phyloP scores from a whole-genome alignment of 2,888 invertebrate genomes.

The Mythimna pallens region DNA sequence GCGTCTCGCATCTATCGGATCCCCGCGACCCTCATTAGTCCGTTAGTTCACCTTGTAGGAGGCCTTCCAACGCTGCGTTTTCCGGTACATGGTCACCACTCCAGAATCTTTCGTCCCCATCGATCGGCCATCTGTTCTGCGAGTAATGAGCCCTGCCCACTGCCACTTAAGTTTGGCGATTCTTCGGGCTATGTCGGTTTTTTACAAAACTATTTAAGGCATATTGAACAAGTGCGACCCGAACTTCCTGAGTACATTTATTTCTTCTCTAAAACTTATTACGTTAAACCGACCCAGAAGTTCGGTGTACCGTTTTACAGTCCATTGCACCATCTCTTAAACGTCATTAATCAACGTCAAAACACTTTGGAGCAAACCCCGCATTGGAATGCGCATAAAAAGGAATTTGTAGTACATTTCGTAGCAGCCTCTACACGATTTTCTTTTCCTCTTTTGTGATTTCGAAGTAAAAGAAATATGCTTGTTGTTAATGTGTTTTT shows the following conservation, averaged over 20 bases:
- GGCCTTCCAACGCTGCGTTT: no score
- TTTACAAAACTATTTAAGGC: neutral
- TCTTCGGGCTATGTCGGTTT: no score
- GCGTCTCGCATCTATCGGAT: no score
- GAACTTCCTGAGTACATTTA: conserved; percentile 21
- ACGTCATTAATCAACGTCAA: conserved; percentile 60
- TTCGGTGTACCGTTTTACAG: conserved; percentile 57
- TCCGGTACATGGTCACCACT: no score
- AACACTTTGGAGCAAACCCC: conserved; percentile 51
- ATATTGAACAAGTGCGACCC: conserved; percentile 25
- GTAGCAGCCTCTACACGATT: conserved; percentile 29
- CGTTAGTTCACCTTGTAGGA: no score
- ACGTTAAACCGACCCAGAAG: conserved; percentile 46
- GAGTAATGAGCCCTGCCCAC: no score
- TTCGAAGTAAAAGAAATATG: conserved; percentile 37
- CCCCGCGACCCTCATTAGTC: no score
- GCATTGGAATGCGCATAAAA: conserved; percentile 60
- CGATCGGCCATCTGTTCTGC: no score
- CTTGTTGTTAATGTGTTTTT: conserved; percentile 49
- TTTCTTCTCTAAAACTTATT: conserved; percentile 40
- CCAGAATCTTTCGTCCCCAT: no score
- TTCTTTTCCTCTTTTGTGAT: conserved; percentile 27
- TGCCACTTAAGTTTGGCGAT: no score
- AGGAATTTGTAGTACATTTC: conserved; percentile 49
- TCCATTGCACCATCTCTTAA: conserved; percentile 56